A percentile compares a stretch with the other conserved stretches of the same genome.
Conservation (phyloP, 1,140 invertebrate genomes). For the Ceratina australensis region DNA sequence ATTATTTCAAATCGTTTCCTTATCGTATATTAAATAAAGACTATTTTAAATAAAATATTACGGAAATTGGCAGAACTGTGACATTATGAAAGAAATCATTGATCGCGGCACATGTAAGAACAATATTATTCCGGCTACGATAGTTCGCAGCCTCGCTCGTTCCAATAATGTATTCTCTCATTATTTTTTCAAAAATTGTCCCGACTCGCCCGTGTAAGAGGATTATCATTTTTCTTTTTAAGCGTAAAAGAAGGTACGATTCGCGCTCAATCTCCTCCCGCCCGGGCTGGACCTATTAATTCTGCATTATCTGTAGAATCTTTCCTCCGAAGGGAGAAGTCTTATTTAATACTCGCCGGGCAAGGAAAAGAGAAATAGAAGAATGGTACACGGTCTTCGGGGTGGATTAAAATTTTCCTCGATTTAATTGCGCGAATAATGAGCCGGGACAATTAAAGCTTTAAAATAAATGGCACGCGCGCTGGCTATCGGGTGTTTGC, state of each 20-base stretch:
- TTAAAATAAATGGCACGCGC: slow-evolving; percentile 24
- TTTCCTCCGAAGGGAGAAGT: background rate
- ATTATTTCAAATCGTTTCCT: no score
- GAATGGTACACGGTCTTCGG: background rate
- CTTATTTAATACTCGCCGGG: slow-evolving; percentile 3
- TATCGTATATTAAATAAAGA: no score
- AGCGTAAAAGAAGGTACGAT: background rate
- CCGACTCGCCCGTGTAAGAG: background rate
- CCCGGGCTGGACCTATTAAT: slow-evolving; percentile 7
- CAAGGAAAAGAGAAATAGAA: no score
- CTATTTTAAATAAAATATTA: no score
- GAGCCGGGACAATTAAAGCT: slow-evolving; percentile 38
- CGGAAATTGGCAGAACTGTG: no score
- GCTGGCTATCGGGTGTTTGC: background rate
- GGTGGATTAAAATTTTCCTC: slow-evolving; percentile 36
- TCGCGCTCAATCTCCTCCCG: background rate
- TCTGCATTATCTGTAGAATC: slow-evolving; percentile 8
- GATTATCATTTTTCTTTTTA: background rate
- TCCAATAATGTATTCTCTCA: background rate
- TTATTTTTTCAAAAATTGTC: no score
- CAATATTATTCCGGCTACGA: background rate
- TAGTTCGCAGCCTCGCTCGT: background rate
- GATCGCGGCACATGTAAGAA: background rate
- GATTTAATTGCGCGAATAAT: slow-evolving; percentile 39
- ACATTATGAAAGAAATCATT: no score